Evolutionary conservation across 1,140 invertebrate genomes (phyloP).

Genomic region (Eumaeus atala): DNA sequence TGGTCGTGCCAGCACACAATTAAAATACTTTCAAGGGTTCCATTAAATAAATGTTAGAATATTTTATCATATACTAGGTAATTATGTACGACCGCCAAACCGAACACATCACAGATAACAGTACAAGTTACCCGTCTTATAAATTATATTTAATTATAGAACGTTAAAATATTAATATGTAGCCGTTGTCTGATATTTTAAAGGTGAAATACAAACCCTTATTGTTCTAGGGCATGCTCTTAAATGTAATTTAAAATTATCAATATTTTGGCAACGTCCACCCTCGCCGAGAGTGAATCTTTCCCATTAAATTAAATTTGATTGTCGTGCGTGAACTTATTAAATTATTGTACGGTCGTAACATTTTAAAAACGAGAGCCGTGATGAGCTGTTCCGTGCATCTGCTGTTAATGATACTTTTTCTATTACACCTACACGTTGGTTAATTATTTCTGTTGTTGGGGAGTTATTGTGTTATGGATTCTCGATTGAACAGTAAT

Average conservation of each 20-base stretch:
- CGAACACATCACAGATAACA: too few species aligned
- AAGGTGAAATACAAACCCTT: neutral
- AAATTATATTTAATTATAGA: too few species aligned
- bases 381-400: conserved; percentile 55
- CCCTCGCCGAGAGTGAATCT: conserved; percentile 30
- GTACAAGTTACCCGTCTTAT: too few species aligned
- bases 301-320: conserved; percentile 57
- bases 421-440: conserved; percentile 44
- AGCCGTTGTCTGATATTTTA: too few species aligned
- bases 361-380: conserved; percentile 51
- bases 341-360: conserved; percentile 67
- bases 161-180: too few species aligned
- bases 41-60: too few species aligned
- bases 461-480: conserved; percentile 29
- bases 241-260: conserved; percentile 14
- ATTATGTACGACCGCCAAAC: too few species aligned
- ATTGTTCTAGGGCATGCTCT: neutral
- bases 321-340: conserved; percentile 63
- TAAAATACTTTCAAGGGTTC: too few species aligned
- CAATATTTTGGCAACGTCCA: conserved; percentile 49
- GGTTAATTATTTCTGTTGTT: conserved; percentile 55
- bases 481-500: conserved; percentile 39
- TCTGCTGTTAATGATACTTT: conserved; percentile 51
- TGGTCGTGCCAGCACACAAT: too few species aligned
- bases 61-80: too few species aligned